These are phyloP conservation scores for Megaceryle maxima DNA, from an alignment of 2,113 vertebrate genomes.

Conservation along the genomic window DNA sequence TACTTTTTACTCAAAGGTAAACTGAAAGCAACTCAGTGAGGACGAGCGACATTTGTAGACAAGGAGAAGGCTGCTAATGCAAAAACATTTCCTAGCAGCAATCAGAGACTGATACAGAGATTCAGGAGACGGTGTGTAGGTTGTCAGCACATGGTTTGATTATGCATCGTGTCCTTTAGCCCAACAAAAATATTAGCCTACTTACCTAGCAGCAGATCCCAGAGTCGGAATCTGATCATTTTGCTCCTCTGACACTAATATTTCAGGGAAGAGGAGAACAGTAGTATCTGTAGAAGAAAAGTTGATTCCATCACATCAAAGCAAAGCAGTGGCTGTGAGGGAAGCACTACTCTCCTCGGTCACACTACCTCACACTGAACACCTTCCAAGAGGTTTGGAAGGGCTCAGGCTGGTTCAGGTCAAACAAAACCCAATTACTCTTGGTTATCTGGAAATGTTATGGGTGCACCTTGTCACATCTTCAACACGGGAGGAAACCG, in stretches of 20 bases:
- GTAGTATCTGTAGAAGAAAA: constrained; percentile 35
- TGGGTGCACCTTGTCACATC: neutral
- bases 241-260: constrained; percentile 4
- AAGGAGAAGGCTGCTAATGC: constrained; percentile 5
- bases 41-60: neutral
- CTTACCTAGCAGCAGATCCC: constrained; percentile 20
- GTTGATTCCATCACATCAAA: constrained; percentile 26
- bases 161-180: constrained; percentile 53
- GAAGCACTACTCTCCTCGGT: neutral
- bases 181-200: constrained; percentile 23
- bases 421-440: neutral
- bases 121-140: constrained; percentile 25
- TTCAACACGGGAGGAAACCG: neutral
- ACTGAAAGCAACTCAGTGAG: neutral
- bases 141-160: constrained; percentile 61
- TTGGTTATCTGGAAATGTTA: neutral
- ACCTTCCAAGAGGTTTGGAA: neutral
- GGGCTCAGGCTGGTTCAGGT: neutral
- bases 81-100: constrained; percentile 47
- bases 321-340: neutral
- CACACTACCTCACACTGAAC: neutral
- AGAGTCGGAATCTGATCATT: neutral
- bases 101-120: constrained; percentile 16
- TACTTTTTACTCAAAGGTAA: constrained; percentile 43
- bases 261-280: neutral